Conservation (phyloP, 2,113 vertebrate genomes). For the Anhinga rufa region DNA sequence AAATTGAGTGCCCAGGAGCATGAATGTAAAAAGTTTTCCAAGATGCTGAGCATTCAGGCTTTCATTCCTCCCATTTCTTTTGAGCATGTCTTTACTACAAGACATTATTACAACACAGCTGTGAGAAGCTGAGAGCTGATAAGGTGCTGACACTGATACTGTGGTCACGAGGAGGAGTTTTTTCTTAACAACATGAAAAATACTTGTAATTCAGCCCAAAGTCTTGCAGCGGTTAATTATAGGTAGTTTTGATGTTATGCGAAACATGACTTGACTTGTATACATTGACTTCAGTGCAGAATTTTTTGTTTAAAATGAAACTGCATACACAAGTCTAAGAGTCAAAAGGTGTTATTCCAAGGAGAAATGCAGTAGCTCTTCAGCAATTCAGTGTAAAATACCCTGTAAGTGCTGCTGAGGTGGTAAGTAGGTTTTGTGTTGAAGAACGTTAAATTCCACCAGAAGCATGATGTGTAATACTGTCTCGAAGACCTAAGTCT, state of each 20-base stretch:
- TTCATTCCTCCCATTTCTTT: background rate
- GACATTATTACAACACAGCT: background rate
- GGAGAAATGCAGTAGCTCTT: background rate
- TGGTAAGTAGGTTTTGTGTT: background rate
- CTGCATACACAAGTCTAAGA: background rate
- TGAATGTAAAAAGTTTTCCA: background rate
- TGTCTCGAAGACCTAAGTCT: background rate
- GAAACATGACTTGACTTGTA: background rate
- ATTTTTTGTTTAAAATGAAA: background rate
- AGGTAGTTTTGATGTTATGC: background rate
- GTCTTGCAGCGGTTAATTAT: background rate
- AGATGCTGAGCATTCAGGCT: background rate
- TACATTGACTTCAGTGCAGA: background rate
- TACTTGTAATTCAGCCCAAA: conserved; percentile 12
- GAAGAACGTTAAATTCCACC: background rate
- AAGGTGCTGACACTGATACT: background rate
- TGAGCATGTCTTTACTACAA: background rate
- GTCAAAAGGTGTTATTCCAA: background rate
- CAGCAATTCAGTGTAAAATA: background rate
- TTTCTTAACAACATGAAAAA: background rate
- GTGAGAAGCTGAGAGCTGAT: background rate
- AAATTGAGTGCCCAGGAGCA: background rate
- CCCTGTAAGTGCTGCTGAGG: background rate
- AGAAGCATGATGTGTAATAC: background rate
- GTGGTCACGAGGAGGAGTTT: background rate